These are phyloP conservation scores for Subanguina moxae DNA, from an alignment of 1,140 invertebrate genomes.

Conservation along the genomic window DNA sequence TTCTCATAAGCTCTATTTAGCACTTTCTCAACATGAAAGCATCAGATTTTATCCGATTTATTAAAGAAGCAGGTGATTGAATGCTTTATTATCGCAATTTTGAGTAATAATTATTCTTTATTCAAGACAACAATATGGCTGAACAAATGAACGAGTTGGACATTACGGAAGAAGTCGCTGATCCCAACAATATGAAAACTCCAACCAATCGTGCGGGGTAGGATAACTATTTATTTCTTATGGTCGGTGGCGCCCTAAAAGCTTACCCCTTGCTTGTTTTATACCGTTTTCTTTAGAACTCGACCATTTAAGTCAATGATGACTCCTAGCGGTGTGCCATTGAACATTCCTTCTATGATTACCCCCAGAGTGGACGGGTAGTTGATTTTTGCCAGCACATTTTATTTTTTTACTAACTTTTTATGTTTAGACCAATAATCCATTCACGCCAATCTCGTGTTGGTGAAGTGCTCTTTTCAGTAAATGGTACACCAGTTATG, in stretches of 20 bases:
- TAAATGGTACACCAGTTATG: slow-evolving; percentile 12
- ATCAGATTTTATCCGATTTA: background rate
- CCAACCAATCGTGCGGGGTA: background rate
- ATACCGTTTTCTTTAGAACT: background rate
- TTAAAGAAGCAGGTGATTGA: slow-evolving; percentile 1
- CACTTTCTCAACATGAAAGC: slow-evolving; percentile 9
- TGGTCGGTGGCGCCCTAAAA: too few species aligned
- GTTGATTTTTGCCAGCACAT: background rate
- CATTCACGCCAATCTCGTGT: background rate
- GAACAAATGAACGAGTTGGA: background rate
- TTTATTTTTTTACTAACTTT: background rate
- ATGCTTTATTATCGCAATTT: background rate
- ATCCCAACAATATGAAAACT: background rate
- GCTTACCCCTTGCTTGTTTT: background rate
- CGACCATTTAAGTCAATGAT: slow-evolving; percentile 4
- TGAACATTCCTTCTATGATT: slow-evolving; percentile 8
- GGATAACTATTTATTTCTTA: background rate
- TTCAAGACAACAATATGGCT: background rate
- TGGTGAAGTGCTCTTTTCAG: slow-evolving; percentile 11
- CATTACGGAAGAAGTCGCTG: background rate
- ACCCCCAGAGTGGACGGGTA: slow-evolving; percentile 7
- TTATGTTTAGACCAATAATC: background rate
- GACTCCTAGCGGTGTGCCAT: slow-evolving; percentile 4
- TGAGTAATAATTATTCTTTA: background rate
- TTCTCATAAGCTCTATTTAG: too few species aligned